These are phyloP conservation scores for Cephalopachus bancanus DNA, from an alignment of 2,797 vertebrate species.

Conservation along the genomic window DNA sequence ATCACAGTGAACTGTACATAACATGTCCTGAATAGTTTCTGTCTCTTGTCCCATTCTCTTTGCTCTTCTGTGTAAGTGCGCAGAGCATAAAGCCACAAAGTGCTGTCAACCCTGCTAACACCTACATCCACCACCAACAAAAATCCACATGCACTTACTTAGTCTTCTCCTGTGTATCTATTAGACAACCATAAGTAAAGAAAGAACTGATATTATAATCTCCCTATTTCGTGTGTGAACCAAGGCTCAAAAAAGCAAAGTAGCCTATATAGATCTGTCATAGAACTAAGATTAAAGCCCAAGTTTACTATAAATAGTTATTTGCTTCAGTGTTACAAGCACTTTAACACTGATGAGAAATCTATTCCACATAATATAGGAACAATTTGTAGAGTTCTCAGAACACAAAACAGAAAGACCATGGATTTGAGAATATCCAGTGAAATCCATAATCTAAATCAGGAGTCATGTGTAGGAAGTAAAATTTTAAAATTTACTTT, in stretches of 20 bases:
- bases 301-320: conserved; percentile 48
- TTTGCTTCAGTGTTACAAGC: not conserved
- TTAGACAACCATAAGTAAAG: not conserved
- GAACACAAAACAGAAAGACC: not conserved
- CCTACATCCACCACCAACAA: not conserved
- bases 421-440: not conserved
- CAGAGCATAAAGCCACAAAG: not conserved
- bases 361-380: not conserved
- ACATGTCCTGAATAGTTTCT: not conserved
- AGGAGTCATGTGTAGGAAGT: conserved; percentile 18
- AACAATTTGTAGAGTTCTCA: not conserved
- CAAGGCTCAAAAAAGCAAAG: not conserved
- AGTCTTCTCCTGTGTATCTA: conserved; percentile 12
- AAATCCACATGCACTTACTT: conserved; percentile 5
- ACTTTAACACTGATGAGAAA: conserved; percentile 37
- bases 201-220: conserved; percentile 1
- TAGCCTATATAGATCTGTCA: not conserved
- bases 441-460: not conserved
- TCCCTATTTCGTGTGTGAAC: not conserved
- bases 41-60: not conserved
- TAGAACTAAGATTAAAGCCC: conserved; percentile 39
- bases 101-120: not conserved
- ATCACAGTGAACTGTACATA: not conserved
- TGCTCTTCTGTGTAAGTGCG: conserved; percentile 36
- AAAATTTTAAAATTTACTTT: not conserved